phyloP scores from a whole-genome alignment of 1,140 invertebrate genomes.

The Diprion similis region DNA sequence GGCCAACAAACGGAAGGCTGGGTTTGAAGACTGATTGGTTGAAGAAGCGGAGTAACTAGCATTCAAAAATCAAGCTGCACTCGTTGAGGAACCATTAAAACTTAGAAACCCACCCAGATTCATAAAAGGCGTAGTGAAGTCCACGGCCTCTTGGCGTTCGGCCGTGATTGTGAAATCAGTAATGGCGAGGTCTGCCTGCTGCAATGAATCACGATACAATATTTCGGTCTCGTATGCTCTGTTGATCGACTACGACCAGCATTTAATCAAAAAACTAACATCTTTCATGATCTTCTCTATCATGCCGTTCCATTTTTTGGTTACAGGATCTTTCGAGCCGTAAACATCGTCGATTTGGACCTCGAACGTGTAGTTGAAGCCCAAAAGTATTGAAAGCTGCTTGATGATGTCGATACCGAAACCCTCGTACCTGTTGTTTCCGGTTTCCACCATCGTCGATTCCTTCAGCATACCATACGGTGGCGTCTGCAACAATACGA shows the following conservation, averaged over 20 bases:
- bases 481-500: slow-evolving; percentile 65
- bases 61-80: too few relatives aligned
- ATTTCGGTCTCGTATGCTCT: neutral
- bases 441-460: slow-evolving; percentile 71
- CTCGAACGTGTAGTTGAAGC: slow-evolving; percentile 89
- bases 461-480: slow-evolving; percentile 89
- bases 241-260: neutral
- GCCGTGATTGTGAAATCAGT: slow-evolving; percentile 91
- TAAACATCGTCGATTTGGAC: slow-evolving; percentile 79
- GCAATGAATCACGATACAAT: slow-evolving; percentile 39
- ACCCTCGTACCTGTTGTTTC: slow-evolving; percentile 84
- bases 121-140: slow-evolving; percentile 94
- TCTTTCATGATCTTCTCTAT: slow-evolving; percentile 80
- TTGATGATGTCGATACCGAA: slow-evolving; percentile 84
- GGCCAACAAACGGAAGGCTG: neutral
- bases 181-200: slow-evolving; percentile 86
- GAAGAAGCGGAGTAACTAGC: too few relatives aligned
- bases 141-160: slow-evolving; percentile 82
- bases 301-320: slow-evolving; percentile 87
- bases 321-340: slow-evolving; percentile 70
- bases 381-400: slow-evolving; percentile 75
- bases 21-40: neutral
- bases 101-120: slow-evolving; percentile 67
- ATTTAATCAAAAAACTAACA: slow-evolving; percentile 59
- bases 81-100: too few relatives aligned